These are phyloP conservation scores for Holotrichia oblita DNA, from an alignment of 1,140 invertebrate species.

Conservation along the genomic window DNA sequence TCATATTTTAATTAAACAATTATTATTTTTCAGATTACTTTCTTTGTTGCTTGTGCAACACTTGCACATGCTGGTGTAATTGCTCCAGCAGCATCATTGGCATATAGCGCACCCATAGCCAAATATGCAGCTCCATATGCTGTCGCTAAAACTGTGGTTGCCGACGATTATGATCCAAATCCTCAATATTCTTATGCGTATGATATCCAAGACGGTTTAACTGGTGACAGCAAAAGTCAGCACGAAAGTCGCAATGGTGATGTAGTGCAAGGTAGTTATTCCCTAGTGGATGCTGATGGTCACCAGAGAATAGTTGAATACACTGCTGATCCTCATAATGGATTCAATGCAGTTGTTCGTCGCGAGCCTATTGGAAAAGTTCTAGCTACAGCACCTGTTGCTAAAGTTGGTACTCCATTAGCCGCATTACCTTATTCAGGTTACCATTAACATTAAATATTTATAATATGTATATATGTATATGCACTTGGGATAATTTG, in stretches of 20 bases:
- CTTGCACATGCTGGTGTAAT: background rate
- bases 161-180: slow-evolving; percentile 62
- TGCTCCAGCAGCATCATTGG: background rate
- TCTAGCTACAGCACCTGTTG: background rate
- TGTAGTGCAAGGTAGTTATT: slow-evolving; percentile 70
- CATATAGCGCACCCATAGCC: background rate
- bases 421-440: no score
- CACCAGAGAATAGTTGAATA: slow-evolving; percentile 70
- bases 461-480: no score
- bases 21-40: no score
- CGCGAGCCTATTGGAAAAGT: slow-evolving; percentile 8
- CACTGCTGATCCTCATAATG: slow-evolving; percentile 65
- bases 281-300: slow-evolving; percentile 70
- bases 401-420: slow-evolving; percentile 28
- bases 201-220: slow-evolving; percentile 65
- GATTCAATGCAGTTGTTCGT: slow-evolving; percentile 58
- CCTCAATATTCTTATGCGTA: slow-evolving; percentile 64
- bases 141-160: slow-evolving; percentile 57
- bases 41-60: slow-evolving; percentile 56
- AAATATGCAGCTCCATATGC: slow-evolving; percentile 41
- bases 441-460: no score
- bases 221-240: slow-evolving; percentile 66
- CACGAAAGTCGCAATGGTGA: slow-evolving; percentile 67
- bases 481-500: no score
- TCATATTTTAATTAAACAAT: no score